Percentiles rank a stretch among this genome's conserved stretches.
These are phyloP conservation scores for Tragelaphus scriptus DNA, from an alignment of 2,113 vertebrate species.

Conservation along the genomic window DNA sequence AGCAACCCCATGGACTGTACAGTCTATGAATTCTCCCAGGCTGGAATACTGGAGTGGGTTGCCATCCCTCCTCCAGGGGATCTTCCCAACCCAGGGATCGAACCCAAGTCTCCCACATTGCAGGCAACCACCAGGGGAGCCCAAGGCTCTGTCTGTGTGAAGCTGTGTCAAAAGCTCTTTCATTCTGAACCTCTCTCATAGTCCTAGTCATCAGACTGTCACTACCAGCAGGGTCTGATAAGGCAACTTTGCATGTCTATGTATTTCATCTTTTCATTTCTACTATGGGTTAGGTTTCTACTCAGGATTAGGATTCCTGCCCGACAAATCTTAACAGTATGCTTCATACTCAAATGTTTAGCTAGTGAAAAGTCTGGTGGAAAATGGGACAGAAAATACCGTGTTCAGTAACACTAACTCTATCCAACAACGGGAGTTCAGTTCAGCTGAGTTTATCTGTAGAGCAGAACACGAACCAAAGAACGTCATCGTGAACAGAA, in stretches of 20 bases:
- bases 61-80: not conserved
- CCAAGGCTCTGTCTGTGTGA: not conserved
- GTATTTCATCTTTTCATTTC: not conserved
- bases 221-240: not conserved
- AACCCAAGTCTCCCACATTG: not conserved
- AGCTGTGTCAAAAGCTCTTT: not conserved
- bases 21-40: not conserved
- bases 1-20: not conserved
- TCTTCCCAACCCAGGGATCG: not conserved
- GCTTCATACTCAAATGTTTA: not conserved
- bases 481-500: not conserved
- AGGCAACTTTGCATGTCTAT: not conserved
- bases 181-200: not conserved
- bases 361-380: not conserved
- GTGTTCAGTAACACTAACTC: not conserved
- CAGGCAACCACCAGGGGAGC: not conserved
- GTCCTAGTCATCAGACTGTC: not conserved
- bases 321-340: not conserved
- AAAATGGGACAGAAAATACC: not conserved
- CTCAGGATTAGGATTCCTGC: not conserved
- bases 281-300: not conserved
- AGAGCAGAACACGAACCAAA: not conserved
- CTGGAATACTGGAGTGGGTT: not conserved
- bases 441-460: not conserved
- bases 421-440: not conserved